Conservation (phyloP, 2,113 vertebrate genomes). For the Puma concolor region DNA sequence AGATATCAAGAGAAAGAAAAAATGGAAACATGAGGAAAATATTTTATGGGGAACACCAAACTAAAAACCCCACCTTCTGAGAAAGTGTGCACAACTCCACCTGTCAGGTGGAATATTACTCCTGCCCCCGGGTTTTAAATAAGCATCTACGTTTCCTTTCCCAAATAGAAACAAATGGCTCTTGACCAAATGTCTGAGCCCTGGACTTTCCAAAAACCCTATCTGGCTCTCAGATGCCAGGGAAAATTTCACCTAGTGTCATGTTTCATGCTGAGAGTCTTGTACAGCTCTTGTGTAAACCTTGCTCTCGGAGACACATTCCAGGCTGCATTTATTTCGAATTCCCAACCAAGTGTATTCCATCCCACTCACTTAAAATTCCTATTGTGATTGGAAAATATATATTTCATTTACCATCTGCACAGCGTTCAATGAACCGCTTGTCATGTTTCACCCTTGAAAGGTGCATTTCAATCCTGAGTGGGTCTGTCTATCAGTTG, state of each 20-base stretch:
- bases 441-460: not conserved
- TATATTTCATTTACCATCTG: constrained; percentile 68
- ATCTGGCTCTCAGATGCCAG: constrained; percentile 55
- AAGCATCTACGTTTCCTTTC: constrained; percentile 12
- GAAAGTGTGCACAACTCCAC: not conserved
- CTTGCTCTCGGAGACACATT: constrained; percentile 74
- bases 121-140: not conserved
- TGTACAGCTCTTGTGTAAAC: constrained; percentile 76
- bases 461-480: not conserved
- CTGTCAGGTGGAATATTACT: not conserved
- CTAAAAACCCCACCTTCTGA: constrained; percentile 25
- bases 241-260: constrained; percentile 68
- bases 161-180: constrained; percentile 28
- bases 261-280: constrained; percentile 59
- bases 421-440: constrained; percentile 35
- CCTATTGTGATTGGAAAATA: constrained; percentile 74
- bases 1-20: not conserved
- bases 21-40: not conserved
- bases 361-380: constrained; percentile 80
- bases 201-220: constrained; percentile 28
- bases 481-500: not conserved
- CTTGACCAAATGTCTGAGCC: not conserved
- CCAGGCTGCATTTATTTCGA: constrained; percentile 76
- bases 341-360: constrained; percentile 75
- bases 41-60: constrained; percentile 36